Evolutionary conservation across 2,113 vertebrate species (phyloP).

Genomic region (Pterophyllum scalare): DNA sequence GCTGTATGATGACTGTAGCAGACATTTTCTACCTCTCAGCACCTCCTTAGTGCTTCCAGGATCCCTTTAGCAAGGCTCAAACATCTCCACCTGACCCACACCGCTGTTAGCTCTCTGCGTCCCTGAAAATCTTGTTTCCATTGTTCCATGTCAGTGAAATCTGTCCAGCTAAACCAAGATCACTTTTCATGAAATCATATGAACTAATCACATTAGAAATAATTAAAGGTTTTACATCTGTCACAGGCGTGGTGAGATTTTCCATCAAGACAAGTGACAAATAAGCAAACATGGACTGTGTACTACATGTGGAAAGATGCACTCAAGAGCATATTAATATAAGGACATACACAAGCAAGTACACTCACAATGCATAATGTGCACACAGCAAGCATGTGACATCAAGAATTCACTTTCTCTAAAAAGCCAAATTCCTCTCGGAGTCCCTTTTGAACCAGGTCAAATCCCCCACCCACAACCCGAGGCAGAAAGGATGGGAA

Average conservation of each 20-base stretch:
- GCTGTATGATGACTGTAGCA: slow-evolving; percentile 32
- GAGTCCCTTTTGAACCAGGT: slow-evolving; percentile 88
- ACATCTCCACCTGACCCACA: slow-evolving; percentile 36
- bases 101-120: slow-evolving; percentile 62
- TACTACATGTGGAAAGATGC: background rate
- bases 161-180: slow-evolving; percentile 84
- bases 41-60: slow-evolving; percentile 34
- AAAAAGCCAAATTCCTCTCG: slow-evolving; percentile 87
- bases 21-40: slow-evolving; percentile 44
- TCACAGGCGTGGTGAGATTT: slow-evolving; percentile 88
- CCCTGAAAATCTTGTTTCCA: slow-evolving; percentile 83
- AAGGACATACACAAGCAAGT: slow-evolving; percentile 42
- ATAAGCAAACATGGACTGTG: slow-evolving; percentile 78
- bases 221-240: slow-evolving; percentile 93
- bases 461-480: slow-evolving; percentile 87
- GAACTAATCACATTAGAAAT: slow-evolving; percentile 94
- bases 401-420: slow-evolving; percentile 79
- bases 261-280: slow-evolving; percentile 87
- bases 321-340: slow-evolving; percentile 15
- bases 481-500: slow-evolving; percentile 94
- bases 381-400: slow-evolving; percentile 78
- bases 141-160: slow-evolving; percentile 79
- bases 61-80: slow-evolving; percentile 23
- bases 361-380: slow-evolving; percentile 65
- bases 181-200: slow-evolving; percentile 89